A percentile compares a stretch with the other conserved stretches of the same genome.
Conservation (phyloP, 1,140 invertebrate species). For the Drosophila pseudoananassae region DNA sequence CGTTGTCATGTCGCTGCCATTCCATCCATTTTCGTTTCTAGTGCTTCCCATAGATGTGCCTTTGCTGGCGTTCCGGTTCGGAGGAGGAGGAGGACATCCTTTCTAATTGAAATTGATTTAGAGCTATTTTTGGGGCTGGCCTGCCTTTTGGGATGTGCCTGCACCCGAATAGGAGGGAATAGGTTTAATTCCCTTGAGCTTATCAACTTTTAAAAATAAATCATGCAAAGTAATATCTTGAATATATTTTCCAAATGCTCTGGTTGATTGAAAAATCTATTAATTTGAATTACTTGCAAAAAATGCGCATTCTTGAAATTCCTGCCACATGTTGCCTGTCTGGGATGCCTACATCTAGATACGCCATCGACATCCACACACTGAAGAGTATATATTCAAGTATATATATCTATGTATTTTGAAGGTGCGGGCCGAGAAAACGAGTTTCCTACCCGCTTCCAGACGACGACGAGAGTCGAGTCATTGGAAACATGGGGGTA, state of each 20-base stretch:
- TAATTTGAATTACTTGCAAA: constrained; percentile 73
- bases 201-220: too few species aligned
- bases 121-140: constrained; percentile 59
- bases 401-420: constrained; percentile 13
- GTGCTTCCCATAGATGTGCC: constrained; percentile 46
- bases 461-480: constrained; percentile 35
- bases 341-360: constrained; percentile 9
- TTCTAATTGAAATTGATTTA: constrained; percentile 81
- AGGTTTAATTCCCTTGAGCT: too few species aligned
- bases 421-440: constrained; percentile 45
- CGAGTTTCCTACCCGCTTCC: constrained; percentile 71
- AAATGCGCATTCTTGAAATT: constrained; percentile 53
- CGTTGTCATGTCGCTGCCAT: constrained; percentile 46
- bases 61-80: constrained; percentile 16
- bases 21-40: constrained; percentile 69
- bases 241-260: constrained; percentile 14
- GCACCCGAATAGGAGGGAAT: too few species aligned
- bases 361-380: background rate
- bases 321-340: constrained; percentile 37
- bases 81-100: constrained; percentile 49
- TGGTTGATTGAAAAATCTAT: constrained; percentile 62
- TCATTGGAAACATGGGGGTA: constrained; percentile 71
- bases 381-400: background rate
- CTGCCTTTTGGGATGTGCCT: too few species aligned
- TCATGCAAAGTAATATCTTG: too few species aligned